Evolutionary conservation across 2,113 vertebrate species (phyloP).

Genomic region (Platysteira castanea): DNA sequence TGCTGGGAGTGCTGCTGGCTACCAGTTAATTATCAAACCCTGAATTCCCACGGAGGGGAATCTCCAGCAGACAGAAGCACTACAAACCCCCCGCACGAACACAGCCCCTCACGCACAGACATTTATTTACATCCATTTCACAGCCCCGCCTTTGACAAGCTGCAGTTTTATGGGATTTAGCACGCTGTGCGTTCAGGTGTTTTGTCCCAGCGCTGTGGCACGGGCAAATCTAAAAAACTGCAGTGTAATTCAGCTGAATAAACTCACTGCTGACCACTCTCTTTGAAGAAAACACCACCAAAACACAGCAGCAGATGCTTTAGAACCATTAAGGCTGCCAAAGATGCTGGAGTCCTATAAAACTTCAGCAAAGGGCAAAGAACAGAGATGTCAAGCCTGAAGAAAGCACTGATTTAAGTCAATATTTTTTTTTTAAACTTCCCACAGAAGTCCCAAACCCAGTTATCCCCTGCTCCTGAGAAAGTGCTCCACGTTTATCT

Average conservation of each 20-base stretch:
- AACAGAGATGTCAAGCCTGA: background rate
- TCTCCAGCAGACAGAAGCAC: background rate
- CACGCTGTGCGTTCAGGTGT: background rate
- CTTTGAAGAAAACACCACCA: background rate
- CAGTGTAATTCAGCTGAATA: background rate
- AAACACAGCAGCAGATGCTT: background rate
- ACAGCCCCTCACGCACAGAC: background rate
- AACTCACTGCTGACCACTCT: background rate
- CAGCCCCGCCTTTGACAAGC: background rate
- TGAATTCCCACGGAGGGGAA: background rate
- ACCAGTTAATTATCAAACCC: background rate
- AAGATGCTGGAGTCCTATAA: background rate
- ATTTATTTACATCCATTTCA: background rate
- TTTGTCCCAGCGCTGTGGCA: background rate
- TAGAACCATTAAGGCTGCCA: background rate
- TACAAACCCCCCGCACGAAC: background rate
- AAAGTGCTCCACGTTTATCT: background rate
- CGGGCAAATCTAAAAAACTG: background rate
- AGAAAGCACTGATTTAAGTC: background rate
- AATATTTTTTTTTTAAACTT: background rate
- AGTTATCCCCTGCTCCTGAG: background rate
- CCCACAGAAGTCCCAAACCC: background rate
- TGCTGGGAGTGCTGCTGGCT: conserved; percentile 11
- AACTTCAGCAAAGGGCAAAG: background rate
- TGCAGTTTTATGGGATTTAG: background rate